A percentile compares a stretch with the other conserved stretches of the same genome.
Conservation (phyloP, 2,888 invertebrate species). For the Tuta absoluta region DNA sequence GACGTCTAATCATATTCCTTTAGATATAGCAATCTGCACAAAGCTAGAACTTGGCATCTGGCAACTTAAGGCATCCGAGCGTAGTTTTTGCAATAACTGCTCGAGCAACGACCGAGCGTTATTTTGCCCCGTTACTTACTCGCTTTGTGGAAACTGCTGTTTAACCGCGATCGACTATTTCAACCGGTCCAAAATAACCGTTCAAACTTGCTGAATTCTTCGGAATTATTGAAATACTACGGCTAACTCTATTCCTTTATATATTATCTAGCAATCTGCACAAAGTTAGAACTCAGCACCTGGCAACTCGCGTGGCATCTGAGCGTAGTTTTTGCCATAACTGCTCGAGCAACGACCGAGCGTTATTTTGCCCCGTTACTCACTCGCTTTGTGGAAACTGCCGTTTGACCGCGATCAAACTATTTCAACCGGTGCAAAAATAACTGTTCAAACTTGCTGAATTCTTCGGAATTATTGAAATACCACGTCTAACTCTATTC, state of each 20-base stretch:
- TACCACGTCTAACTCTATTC: too few relatives aligned
- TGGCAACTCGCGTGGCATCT: neutral
- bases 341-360: constrained; percentile 42
- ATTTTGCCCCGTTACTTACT: constrained; percentile 35
- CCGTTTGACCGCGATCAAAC: constrained; percentile 29
- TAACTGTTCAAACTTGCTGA: too few relatives aligned
- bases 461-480: too few relatives aligned
- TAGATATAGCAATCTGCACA: too few relatives aligned
- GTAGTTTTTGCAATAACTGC: constrained; percentile 37
- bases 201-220: too few relatives aligned
- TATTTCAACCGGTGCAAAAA: constrained; percentile 14
- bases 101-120: constrained; percentile 43
- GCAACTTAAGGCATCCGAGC: neutral
- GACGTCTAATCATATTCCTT: too few relatives aligned
- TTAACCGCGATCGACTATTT: constrained; percentile 27
- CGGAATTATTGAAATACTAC: too few relatives aligned
- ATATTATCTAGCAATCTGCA: too few relatives aligned
- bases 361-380: constrained; percentile 37
- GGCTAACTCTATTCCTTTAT: too few relatives aligned
- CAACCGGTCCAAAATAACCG: constrained; percentile 9
- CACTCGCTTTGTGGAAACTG: constrained; percentile 21
- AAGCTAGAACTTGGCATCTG: too few relatives aligned
- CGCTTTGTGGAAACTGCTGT: constrained; percentile 23
- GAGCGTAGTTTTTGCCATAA: constrained; percentile 36
- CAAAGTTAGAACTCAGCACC: too few relatives aligned